These are phyloP conservation scores for Atethmia centrago DNA, from an alignment of 2,888 invertebrate genomes.

Conservation along the genomic window DNA sequence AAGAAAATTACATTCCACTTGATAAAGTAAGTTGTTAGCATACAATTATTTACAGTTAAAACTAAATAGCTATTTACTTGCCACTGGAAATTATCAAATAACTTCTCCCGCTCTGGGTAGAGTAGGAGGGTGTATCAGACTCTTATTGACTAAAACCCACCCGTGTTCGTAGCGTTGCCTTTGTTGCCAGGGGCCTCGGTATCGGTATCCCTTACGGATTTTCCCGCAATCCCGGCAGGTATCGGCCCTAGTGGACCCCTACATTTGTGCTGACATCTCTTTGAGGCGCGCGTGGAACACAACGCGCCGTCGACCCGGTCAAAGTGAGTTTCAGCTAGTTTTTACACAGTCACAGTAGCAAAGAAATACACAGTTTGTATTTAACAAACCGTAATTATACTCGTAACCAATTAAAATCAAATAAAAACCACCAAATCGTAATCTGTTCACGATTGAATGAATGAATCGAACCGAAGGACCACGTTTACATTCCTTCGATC, in stretches of 20 bases:
- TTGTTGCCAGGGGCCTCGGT: too few species aligned
- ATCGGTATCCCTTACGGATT: too few species aligned
- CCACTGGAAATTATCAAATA: too few species aligned
- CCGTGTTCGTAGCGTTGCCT: too few species aligned
- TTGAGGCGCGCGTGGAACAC: too few species aligned
- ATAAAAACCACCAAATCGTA: neutral
- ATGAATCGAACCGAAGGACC: conserved; percentile 22
- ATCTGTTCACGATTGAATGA: conserved; percentile 38
- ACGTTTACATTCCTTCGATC: conserved; percentile 23
- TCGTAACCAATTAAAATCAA: conserved; percentile 8
- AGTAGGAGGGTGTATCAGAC: too few species aligned
- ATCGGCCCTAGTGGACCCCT: too few species aligned
- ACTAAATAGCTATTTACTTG: neutral
- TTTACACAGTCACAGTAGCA: neutral
- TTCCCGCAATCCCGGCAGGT: too few species aligned
- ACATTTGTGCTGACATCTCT: too few species aligned
- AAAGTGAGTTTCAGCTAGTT: neutral
- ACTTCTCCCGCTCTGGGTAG: too few species aligned
- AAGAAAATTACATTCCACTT: neutral
- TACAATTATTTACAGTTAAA: neutral
- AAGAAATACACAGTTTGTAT: neutral
- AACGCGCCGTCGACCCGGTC: too few species aligned
- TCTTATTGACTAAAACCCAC: too few species aligned
- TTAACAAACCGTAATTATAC: neutral
- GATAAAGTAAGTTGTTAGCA: neutral